Evolutionary conservation across 2,797 vertebrate species (phyloP), one percentile per base, ranked within the genome.

Genomic region (Brachyrhaphis roseni): DNA sequence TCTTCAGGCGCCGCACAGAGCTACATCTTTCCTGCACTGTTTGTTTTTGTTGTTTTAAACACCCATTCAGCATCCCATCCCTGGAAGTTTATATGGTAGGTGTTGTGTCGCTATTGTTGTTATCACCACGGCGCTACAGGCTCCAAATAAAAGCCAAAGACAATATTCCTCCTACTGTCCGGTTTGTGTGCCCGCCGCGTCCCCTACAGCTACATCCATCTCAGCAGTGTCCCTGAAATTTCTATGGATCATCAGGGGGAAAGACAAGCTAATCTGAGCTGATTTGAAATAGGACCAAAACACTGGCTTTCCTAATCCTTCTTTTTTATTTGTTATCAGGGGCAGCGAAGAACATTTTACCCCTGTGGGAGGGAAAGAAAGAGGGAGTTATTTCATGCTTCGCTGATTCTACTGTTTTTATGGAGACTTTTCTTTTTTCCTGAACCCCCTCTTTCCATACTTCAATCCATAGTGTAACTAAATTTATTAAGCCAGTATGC

Each of bases 271-370:
- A 95, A 95, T 96, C 95, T 95, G 92, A 90, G 87, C 90, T 93
- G 94, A 95, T 96, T 95, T 95, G 94, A 95, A 95, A 94, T 93
- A 89, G 85, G 89, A 93, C 91, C 93, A 95, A 93, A 93, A 94
- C 89, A 93, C 93, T 91, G 90, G 82, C 88, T 92, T 90, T 91
- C 91, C 91, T 95, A 96, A 96, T 96, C 95, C 93, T 88, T 94
- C 84, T 82, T 92, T 91, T 87, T 92, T 91, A 92, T 90, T 89
- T 93, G 83, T 80, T 91, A 94, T 93, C 92, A 89, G 91, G 89
- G 88, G 82, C 86, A 81, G 83, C 89, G 90, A 85, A 89, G 90
- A 91, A 89, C 88, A 91, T 93, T 94, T 93, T 90, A 85, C 87
- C 87, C 92, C 88, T 78, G 84, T 91, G 93, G 92, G 91, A 91